Base-by-base conservation (phyloP, 1,140 invertebrate species). In the Drosophila ambigua region DNA sequence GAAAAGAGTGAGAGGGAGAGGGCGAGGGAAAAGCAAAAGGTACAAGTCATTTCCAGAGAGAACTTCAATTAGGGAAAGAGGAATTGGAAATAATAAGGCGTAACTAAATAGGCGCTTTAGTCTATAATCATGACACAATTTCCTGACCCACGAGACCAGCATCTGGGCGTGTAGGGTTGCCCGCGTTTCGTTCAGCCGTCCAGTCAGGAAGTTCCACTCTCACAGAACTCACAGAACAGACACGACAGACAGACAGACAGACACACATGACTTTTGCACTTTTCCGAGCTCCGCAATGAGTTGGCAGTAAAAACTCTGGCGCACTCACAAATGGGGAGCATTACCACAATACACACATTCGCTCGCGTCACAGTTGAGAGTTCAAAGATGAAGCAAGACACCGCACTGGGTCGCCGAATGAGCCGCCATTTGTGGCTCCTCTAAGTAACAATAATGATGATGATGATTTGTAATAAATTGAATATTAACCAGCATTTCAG, bases 51-150 rank as follows among this genome's bases (percentile, higher is more conserved):
- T 85, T 85, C 81, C 80, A 8, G 35, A 13, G 35, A 39, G 35
- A 55, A 80, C 67, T 80, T 85, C 80, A 84, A 84, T 84, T 84
- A 84, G 81, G 77, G 24, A 41, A 54, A 57, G 72, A 64, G 59
- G 59, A 64, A 82, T 79, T 82, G 78, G 83, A 87, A 87, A 88
- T 87, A 87, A 88, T 87, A 87, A 87, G 79, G 83, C 83, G 83
- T 88, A 88, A 87, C 83, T 87, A 87, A 87, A 87, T 88, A 85
- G 83, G 83, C 83, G 83, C 83, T 87, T 88, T 88, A 87, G 83
- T 87, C 83, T 87, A 87, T 87, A 87, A 87, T 87, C 83, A 87
- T 87, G 83, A 87, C 83, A 87, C 83, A 88, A 87, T 87, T 87
- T 87, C 83, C 83, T 59, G 58, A 67, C 54, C 41, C 31, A 15